Conservation (phyloP, 1,140 invertebrate species). For the Zaprionus vittiger region DNA sequence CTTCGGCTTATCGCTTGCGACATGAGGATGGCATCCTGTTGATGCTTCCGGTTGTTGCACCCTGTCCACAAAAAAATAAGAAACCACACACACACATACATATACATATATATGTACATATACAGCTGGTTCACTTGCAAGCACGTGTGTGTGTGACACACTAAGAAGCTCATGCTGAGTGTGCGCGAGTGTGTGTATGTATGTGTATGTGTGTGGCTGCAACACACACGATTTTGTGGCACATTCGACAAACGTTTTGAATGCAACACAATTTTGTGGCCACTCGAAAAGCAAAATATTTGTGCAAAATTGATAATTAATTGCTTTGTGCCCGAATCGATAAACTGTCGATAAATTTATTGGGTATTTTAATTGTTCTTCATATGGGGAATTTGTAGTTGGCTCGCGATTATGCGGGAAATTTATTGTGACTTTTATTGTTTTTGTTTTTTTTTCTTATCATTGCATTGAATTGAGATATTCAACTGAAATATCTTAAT, state of each 20-base stretch:
- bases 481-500: neutral
- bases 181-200: neutral
- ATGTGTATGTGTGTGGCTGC: conserved; percentile 9
- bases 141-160: conserved; percentile 24
- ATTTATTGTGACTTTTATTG: neutral
- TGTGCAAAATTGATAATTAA: conserved; percentile 45
- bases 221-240: conserved; percentile 15
- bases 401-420: neutral
- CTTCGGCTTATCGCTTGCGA: conserved; percentile 54
- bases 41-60: conserved; percentile 56
- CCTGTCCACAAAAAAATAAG: conserved; percentile 8
- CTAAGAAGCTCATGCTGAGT: neutral
- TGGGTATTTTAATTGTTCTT: conserved; percentile 36
- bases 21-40: conserved; percentile 69
- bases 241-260: conserved; percentile 9
- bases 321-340: conserved; percentile 36
- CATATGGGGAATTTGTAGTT: conserved; percentile 6
- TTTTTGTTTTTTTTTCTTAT: neutral
- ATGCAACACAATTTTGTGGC: conserved; percentile 20
- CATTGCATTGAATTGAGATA: neutral
- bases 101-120: neutral
- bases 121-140: conserved; percentile 60
- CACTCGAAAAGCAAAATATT: conserved; percentile 14
- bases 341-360: conserved; percentile 39
- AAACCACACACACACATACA: conserved; percentile 15